phyloP scores from a whole-genome alignment of 1,140 invertebrate genomes.

The Meloidogyne hapla region DNA sequence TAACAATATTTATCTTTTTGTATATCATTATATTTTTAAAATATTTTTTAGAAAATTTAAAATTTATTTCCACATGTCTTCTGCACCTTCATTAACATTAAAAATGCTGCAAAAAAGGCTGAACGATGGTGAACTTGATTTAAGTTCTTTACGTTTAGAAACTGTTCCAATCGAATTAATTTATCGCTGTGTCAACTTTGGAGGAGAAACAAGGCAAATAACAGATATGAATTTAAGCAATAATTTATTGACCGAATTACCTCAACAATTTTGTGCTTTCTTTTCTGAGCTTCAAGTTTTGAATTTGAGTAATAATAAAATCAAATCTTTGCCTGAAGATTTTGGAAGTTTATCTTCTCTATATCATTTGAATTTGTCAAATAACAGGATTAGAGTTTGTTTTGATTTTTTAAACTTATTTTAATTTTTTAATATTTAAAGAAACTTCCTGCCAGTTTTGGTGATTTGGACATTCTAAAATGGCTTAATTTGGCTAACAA shows the following conservation, averaged over 20 bases:
- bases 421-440: background rate
- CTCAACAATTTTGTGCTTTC: conserved; percentile 10
- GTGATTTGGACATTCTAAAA: conserved; percentile 8
- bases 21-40: too few species aligned
- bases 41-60: background rate
- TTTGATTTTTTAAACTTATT: too few species aligned
- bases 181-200: conserved; percentile 14
- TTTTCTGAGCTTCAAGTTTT: conserved; percentile 13
- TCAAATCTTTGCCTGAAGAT: conserved; percentile 16
- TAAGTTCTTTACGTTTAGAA: conserved; percentile 14
- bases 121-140: conserved; percentile 9
- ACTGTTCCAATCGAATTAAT: conserved; percentile 18
- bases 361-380: conserved; percentile 12
- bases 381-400: conserved; percentile 16
- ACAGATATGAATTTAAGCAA: conserved; percentile 3
- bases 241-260: conserved; percentile 12
- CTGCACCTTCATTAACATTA: background rate
- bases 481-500: conserved; percentile 25
- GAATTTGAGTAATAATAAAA: conserved; percentile 11
- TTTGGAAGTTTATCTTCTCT: background rate
- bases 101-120: conserved; percentile 24
- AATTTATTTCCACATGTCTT: background rate
- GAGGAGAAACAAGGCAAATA: conserved; percentile 9
- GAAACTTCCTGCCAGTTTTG: conserved; percentile 21
- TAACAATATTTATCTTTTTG: too few species aligned